Conservation (phyloP, 92 coral and sea anemone species). For the Umimayanthus chanpuru region DNA sequence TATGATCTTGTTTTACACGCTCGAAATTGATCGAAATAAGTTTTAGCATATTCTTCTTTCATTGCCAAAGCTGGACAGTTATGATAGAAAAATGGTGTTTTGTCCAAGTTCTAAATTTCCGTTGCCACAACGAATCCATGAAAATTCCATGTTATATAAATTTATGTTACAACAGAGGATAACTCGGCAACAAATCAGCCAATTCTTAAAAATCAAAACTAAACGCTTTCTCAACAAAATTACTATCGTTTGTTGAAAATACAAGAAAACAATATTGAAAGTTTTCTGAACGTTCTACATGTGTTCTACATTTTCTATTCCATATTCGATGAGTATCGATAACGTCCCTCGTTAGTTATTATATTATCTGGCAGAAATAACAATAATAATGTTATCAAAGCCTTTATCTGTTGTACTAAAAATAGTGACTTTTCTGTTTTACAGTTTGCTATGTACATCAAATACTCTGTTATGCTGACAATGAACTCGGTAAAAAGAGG, state of each 20-base stretch:
- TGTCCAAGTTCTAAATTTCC: neutral
- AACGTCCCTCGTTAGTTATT: neutral
- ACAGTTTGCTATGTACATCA: slow-evolving; percentile 10
- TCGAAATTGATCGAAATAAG: neutral
- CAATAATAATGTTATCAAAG: neutral
- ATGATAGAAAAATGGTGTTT: too few relatives aligned
- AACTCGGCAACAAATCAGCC: neutral
- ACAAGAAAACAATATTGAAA: too few relatives aligned
- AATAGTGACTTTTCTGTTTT: slow-evolving; percentile 20
- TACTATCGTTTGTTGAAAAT: too few relatives aligned
- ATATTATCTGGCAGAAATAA: neutral
- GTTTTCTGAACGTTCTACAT: too few relatives aligned
- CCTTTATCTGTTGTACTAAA: slow-evolving; percentile 20
- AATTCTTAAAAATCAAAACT: neutral
- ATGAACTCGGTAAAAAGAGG: neutral
- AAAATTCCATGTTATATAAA: neutral
- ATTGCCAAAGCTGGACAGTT: neutral
- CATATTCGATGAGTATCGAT: neutral
- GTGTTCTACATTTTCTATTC: neutral
- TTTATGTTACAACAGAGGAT: neutral
- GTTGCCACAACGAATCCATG: neutral
- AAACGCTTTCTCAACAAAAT: neutral
- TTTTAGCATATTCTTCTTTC: too few relatives aligned
- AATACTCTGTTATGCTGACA: slow-evolving; percentile 7
- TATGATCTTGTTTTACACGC: neutral